A percentile compares a stretch with the other conserved stretches of the same genome.
phyloP scores from a whole-genome alignment of 2,888 invertebrate species.

The Tolmerus cingulatus region DNA sequence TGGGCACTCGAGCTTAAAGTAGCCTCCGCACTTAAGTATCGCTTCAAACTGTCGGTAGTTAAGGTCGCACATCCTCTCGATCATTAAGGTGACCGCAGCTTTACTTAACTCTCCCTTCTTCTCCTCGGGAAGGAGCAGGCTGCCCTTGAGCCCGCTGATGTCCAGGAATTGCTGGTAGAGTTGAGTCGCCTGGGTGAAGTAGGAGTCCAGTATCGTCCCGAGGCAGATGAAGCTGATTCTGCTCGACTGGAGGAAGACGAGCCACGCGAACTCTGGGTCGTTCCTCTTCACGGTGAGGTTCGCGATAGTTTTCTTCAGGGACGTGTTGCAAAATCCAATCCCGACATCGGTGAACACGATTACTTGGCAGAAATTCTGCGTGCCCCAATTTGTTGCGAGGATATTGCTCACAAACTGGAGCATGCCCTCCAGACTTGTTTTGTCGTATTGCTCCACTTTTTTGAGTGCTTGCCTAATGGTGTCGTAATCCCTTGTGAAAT shows the following conservation, averaged over 20 bases:
- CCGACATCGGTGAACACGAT: constrained; percentile 81
- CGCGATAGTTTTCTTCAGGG: constrained; percentile 68
- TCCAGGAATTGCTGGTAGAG: constrained; percentile 82
- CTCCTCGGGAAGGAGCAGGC: constrained; percentile 65
- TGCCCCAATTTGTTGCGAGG: constrained; percentile 89
- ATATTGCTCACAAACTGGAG: constrained; percentile 81
- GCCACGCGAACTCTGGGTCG: constrained; percentile 66
- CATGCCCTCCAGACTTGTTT: constrained; percentile 83
- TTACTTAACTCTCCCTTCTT: constrained; percentile 55
- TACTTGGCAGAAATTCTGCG: constrained; percentile 83
- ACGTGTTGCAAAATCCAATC: constrained; percentile 72
- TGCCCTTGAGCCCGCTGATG: constrained; percentile 73
- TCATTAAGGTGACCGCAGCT: constrained; percentile 63
- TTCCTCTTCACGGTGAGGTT: constrained; percentile 53
- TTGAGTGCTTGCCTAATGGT: constrained; percentile 77
- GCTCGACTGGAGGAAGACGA: constrained; percentile 82
- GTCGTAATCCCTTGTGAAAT: constrained; percentile 90
- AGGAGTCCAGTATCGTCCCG: constrained; percentile 71
- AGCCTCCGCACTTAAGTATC: constrained; percentile 73
- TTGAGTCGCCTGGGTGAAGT: constrained; percentile 60
- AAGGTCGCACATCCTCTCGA: constrained; percentile 74
- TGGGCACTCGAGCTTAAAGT: constrained; percentile 71
- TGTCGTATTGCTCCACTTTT: constrained; percentile 83
- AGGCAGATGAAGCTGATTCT: constrained; percentile 81
- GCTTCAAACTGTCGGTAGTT: constrained; percentile 79